phyloP scores from a whole-genome alignment of 2,797 vertebrate species.

The Distichodus sexfasciatus region DNA sequence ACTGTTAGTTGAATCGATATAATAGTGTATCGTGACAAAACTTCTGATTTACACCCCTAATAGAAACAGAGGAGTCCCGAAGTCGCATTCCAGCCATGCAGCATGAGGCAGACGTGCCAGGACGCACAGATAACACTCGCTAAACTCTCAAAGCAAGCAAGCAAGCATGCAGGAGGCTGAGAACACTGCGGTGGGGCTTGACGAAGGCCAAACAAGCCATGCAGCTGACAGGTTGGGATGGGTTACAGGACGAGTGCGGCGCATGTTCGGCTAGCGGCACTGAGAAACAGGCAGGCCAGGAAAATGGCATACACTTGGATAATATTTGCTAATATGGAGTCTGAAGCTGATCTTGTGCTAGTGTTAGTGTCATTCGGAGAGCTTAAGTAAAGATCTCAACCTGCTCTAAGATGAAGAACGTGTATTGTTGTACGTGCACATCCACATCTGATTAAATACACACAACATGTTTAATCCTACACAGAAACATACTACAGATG shows the following conservation, averaged over 20 bases:
- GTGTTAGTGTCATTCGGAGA: neutral
- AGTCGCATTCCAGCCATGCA: slow-evolving; percentile 56
- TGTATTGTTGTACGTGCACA: slow-evolving; percentile 2
- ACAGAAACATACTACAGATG: neutral
- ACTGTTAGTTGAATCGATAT: no score
- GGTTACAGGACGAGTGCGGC: slow-evolving; percentile 18
- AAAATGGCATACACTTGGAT: neutral
- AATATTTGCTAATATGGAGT: neutral
- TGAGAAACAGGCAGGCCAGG: neutral
- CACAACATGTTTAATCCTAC: neutral
- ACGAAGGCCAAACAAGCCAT: slow-evolving; percentile 30
- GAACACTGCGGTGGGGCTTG: slow-evolving; percentile 25
- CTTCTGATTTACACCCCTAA: no score
- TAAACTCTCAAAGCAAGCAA: slow-evolving; percentile 22
- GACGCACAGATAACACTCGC: slow-evolving; percentile 32
- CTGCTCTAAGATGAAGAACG: neutral
- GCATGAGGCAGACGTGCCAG: slow-evolving; percentile 57
- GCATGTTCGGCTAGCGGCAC: slow-evolving; percentile 2
- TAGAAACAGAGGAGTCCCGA: slow-evolving; percentile 37
- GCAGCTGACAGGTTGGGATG: slow-evolving; percentile 32
- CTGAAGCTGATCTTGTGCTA: neutral
- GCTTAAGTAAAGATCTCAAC: neutral
- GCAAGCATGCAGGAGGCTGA: slow-evolving; percentile 48
- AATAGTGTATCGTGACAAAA: no score
- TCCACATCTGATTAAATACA: neutral